These are phyloP conservation scores for Centropyge bicolor DNA, from an alignment of 2,797 vertebrate species.

Conservation along the genomic window DNA sequence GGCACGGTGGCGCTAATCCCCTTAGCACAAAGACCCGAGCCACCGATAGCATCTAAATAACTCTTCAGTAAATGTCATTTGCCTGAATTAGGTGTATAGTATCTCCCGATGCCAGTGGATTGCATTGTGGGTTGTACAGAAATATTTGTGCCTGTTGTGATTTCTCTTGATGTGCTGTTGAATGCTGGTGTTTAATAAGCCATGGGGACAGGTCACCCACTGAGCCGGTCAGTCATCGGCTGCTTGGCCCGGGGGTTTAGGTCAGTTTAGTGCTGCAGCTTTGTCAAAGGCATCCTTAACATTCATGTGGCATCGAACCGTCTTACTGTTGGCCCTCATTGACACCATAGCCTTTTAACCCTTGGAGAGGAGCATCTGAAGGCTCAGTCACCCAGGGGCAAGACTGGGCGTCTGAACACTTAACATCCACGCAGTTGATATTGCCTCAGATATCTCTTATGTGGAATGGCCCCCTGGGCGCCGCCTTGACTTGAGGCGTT, in stretches of 20 bases:
- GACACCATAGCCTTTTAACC: constrained; percentile 67
- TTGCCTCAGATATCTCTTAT: constrained; percentile 43
- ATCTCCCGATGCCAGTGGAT: constrained; percentile 68
- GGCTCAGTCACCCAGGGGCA: not conserved
- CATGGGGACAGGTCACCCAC: constrained; percentile 49
- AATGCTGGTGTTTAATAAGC: constrained; percentile 70
- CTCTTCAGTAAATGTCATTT: constrained; percentile 82
- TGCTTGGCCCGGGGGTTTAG: constrained; percentile 65
- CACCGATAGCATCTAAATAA: constrained; percentile 86
- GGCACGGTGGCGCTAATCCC: constrained; percentile 82
- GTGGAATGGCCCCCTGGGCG: constrained; percentile 37
- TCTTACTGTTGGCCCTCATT: constrained; percentile 58
- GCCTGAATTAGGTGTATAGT: constrained; percentile 78
- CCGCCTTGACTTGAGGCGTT: constrained; percentile 9
- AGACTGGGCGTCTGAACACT: constrained; percentile 14
- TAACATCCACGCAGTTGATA: constrained; percentile 51
- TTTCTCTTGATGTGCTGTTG: constrained; percentile 65
- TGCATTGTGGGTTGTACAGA: constrained; percentile 59
- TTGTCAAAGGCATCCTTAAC: constrained; percentile 68
- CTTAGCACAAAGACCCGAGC: constrained; percentile 78
- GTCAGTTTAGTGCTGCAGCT: constrained; percentile 69
- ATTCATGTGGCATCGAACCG: constrained; percentile 68
- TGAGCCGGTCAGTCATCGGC: constrained; percentile 43
- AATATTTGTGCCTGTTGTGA: constrained; percentile 83
- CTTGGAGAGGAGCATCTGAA: constrained; percentile 19